A percentile compares a stretch with the other conserved stretches of the same genome.
Evolutionary conservation across 2,113 vertebrate genomes (phyloP).

Genomic region (Arizona elegans): DNA sequence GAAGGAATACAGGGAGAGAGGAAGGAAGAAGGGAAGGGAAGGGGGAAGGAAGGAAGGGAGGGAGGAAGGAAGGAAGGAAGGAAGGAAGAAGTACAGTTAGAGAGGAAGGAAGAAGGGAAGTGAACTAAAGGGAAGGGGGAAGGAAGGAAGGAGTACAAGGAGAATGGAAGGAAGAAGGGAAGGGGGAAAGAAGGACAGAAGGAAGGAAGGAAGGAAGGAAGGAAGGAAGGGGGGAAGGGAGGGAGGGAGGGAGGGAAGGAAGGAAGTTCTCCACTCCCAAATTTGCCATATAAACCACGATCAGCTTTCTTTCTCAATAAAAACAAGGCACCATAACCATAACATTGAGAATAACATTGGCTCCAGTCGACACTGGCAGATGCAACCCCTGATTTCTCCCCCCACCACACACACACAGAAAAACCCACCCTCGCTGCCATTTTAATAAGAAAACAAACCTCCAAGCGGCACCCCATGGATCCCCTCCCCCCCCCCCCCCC

Average conservation of each 20-base stretch:
- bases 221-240: background rate
- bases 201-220: background rate
- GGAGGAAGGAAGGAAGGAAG: background rate
- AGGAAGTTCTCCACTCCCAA: background rate
- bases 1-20: too few species aligned
- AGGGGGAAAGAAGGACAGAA: background rate
- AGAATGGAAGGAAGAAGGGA: background rate
- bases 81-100: too few species aligned
- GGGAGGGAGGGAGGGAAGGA: background rate
- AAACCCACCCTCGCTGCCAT: constrained; percentile 83
- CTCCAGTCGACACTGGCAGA: constrained; percentile 85
- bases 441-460: constrained; percentile 98
- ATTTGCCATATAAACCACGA: background rate
- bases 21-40: too few species aligned
- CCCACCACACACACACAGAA: constrained; percentile 42
- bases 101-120: background rate
- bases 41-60: background rate
- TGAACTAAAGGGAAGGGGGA: background rate
- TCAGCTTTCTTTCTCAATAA: constrained; percentile 15
- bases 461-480: constrained; percentile 9
- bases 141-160: background rate
- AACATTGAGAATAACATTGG: constrained; percentile 79
- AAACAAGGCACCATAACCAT: background rate
- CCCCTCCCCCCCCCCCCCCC: constrained; percentile 3
- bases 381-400: constrained; percentile 79